Evolutionary conservation across 2,888 invertebrate species (phyloP).

Genomic region (Mayetiola destructor): DNA sequence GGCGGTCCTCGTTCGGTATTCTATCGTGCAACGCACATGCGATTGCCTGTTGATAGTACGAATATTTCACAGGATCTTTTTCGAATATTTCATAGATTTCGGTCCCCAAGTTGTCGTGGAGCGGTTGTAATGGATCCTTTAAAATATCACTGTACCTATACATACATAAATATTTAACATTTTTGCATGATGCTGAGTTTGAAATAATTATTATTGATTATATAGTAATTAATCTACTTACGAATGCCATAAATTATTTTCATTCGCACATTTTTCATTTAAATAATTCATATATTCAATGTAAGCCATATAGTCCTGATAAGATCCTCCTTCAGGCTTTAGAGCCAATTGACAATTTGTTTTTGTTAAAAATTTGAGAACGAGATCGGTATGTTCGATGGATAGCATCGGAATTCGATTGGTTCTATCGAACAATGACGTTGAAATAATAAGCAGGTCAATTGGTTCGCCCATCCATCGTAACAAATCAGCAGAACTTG

Average conservation of each 20-base stretch:
- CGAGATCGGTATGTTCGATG: constrained; percentile 51
- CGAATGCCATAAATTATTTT: constrained; percentile 20
- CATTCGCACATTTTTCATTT: constrained; percentile 19
- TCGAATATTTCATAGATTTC: constrained; percentile 97
- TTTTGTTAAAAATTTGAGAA: constrained; percentile 40
- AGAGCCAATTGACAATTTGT: constrained; percentile 54
- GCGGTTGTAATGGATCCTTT: constrained; percentile 81
- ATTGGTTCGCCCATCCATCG: constrained; percentile 95
- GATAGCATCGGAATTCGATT: constrained; percentile 77
- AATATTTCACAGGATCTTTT: constrained; percentile 91
- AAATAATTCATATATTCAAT: constrained; percentile 30
- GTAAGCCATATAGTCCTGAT: constrained; percentile 30
- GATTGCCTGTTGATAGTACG: constrained; percentile 73
- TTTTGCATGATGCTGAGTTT: constrained; percentile 14
- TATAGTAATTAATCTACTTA: no score
- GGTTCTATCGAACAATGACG: constrained; percentile 65
- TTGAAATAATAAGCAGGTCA: constrained; percentile 66
- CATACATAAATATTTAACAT: neutral
- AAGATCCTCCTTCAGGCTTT: constrained; percentile 47
- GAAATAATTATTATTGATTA: constrained; percentile 24
- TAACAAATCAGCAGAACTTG: constrained; percentile 50
- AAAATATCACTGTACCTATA: constrained; percentile 81
- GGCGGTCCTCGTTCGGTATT: constrained; percentile 34
- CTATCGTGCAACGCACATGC: constrained; percentile 53
- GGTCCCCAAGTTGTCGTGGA: constrained; percentile 89